Base-by-base conservation (phyloP, 2,797 vertebrate species). In the Sarcoramphus papa region DNA sequence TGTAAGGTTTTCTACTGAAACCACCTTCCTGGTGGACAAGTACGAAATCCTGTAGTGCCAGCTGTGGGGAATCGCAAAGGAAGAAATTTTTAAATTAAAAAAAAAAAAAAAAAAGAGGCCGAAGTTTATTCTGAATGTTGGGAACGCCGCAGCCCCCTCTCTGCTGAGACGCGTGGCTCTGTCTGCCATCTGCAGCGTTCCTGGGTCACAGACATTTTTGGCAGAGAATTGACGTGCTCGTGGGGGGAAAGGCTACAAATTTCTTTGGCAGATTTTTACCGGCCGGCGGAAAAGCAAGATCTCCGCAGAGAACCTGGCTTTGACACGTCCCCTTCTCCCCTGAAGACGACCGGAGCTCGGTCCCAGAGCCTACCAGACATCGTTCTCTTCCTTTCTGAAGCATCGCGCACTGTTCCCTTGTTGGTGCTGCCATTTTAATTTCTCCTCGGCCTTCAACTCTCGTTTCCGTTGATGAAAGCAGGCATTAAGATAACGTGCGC, bases 1-100 rank as follows among this genome's bases (percentile, higher is more conserved):
- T 1, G 98, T 99, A 85, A 99, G 98, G 98, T 99, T 98, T 98
- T 99, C 99, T 69, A 98, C 97, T 54, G 99, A 99, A 98, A 99
- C 99, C 93, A 99, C 99, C 96, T 99, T 99, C 94, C 95, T 99
- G 70, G 99, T 99, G 81, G 99, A 99, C 98, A 99, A 99, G 98
- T 99, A 99, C 3, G 99, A 99, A 97, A 99, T 99, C 97, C 98
- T 99, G 99, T 99, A 99, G 98, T 87, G 73, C 65, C 76, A 86
- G 96, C 90, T 8, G 3, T 57, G 67, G 65, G 92, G 74, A 96
- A 41, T 8, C 4, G 2, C 90, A 92, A 82, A 92, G 91, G 94
- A 97, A 97, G 92, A 97, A 96, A 92, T 82, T 72, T 97, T 97
- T 95, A 94, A 96, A 78, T 97, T 96, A 89, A 87, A 96, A 88